phyloP scores from a whole-genome alignment of 2,888 invertebrate genomes.

The Hemaris fuciformis region DNA sequence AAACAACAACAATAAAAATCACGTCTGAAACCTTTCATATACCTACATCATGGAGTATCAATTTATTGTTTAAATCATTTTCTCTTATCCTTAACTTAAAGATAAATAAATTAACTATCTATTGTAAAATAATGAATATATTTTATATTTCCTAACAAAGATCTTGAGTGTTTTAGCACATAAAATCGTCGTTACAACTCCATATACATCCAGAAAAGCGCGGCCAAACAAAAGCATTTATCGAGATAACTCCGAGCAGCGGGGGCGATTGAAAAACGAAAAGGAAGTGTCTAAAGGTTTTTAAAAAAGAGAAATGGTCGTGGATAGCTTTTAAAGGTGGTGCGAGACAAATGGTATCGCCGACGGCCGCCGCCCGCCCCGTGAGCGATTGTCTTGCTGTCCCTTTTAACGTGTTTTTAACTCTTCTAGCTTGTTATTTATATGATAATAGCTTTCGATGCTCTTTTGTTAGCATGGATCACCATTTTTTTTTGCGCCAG shows the following conservation, averaged over 20 bases:
- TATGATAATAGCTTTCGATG: neutral
- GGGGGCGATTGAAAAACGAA: slow-evolving; percentile 79
- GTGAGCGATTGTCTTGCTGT: slow-evolving; percentile 51
- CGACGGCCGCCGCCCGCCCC: slow-evolving; percentile 41
- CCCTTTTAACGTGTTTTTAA: slow-evolving; percentile 10
- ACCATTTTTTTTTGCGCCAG: too few relatives aligned
- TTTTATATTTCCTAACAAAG: too few relatives aligned
- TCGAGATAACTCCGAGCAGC: slow-evolving; percentile 69
- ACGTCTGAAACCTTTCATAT: too few relatives aligned
- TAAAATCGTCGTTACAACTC: slow-evolving; percentile 37
- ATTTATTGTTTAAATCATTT: too few relatives aligned
- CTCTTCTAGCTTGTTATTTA: neutral
- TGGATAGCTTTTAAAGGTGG: slow-evolving; percentile 80
- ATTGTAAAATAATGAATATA: too few relatives aligned
- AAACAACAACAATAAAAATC: too few relatives aligned
- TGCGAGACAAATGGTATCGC: slow-evolving; percentile 71
- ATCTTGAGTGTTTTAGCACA: neutral
- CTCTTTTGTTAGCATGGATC: too few relatives aligned
- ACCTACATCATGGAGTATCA: too few relatives aligned
- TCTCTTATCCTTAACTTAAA: too few relatives aligned
- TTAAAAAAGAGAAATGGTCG: slow-evolving; percentile 79
- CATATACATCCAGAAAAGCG: slow-evolving; percentile 28
- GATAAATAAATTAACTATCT: too few relatives aligned
- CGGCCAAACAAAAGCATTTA: slow-evolving; percentile 72
- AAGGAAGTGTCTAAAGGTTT: slow-evolving; percentile 78